Base-by-base conservation (phyloP, 1,140 invertebrate species). In the Triops longicaudatus region DNA sequence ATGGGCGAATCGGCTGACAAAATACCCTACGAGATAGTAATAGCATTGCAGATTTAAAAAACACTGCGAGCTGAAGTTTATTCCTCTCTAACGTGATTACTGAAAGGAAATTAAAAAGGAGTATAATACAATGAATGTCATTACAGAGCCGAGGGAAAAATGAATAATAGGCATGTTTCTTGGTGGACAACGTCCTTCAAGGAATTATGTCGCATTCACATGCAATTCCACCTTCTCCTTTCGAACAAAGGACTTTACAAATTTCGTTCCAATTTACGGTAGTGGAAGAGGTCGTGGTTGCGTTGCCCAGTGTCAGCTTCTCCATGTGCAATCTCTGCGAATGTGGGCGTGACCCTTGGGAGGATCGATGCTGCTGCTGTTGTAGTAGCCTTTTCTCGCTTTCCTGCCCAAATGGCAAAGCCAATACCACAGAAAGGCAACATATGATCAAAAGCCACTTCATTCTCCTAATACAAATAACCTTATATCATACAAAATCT, bases 151-250 rank as follows among this genome's bases (percentile, higher is more conserved):
- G 31, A 37, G 31, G 31, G 31, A 37, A 37, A 4, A 37, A 37
- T 4, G 31, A 7, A 37, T 37, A 37, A 37, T 7, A 37, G 31
- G 31, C 31, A 37, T 7, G 31, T 37, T 37, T 37, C 31, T 4
- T 37, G 2, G 31, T 7, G 2, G 2, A 7, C 31, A 2, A 37
- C 2, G 14, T n/a, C 14, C 14, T n/a, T 63, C 22, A 63, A 22
- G 50, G 50, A 63, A 63, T 63, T 63, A 63, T 63, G 17, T 63
- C 50, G 50, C 50, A 63, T 17, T 63, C 50, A 63, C 50, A 63
- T 17, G 50, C 50, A 17, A 63, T n/a, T n/a, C 50, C 50, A 63
- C 50, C 50, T 63, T 63, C 50, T 17, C 50, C 50, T 63, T 63
- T 63, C 6, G 50, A 63, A 17, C 50, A 63, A 6, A 63, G 22